phyloP scores from a whole-genome alignment of 2,888 invertebrate species.

The Salticus scenicus region DNA sequence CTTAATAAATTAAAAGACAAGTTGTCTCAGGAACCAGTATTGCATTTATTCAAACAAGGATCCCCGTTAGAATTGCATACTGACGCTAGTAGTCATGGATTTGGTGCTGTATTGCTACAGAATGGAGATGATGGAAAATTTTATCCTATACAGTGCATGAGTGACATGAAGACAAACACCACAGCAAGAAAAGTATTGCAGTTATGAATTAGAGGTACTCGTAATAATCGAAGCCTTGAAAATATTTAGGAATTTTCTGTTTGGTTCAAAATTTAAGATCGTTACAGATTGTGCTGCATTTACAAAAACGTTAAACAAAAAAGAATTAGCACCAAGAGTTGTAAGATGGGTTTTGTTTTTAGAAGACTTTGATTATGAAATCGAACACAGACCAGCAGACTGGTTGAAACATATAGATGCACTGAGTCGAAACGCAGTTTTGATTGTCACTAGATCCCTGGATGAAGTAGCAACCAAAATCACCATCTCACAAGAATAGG shows the following conservation, averaged over 20 bases:
- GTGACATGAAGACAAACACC: not conserved
- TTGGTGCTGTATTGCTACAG: constrained; percentile 30
- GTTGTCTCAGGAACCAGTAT: not conserved
- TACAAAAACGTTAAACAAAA: constrained; percentile 9
- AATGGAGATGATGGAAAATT: constrained; percentile 18
- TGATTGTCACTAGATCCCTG: not conserved
- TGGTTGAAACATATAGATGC: constrained; percentile 33
- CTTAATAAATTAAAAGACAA: constrained; percentile 20
- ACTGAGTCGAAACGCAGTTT: not conserved
- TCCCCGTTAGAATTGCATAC: not conserved
- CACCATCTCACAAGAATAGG: not conserved
- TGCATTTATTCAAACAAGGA: not conserved
- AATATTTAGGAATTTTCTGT: constrained; percentile 23
- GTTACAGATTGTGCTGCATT: constrained; percentile 19
- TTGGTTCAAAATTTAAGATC: constrained; percentile 20
- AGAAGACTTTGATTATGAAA: constrained; percentile 43
- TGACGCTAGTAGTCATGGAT: not conserved
- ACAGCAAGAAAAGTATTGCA: constrained; percentile 22
- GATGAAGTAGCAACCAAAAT: not conserved
- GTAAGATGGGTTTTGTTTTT: not conserved
- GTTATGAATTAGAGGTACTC: constrained; percentile 33
- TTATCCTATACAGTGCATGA: constrained; percentile 10
- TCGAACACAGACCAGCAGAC: not conserved
- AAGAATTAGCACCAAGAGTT: not conserved
- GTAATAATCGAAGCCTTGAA: constrained; percentile 22